A percentile compares a stretch with the other conserved stretches of the same genome.
phyloP scores from a whole-genome alignment of 2,113 vertebrate genomes.

The Psittacula cyanocephala region DNA sequence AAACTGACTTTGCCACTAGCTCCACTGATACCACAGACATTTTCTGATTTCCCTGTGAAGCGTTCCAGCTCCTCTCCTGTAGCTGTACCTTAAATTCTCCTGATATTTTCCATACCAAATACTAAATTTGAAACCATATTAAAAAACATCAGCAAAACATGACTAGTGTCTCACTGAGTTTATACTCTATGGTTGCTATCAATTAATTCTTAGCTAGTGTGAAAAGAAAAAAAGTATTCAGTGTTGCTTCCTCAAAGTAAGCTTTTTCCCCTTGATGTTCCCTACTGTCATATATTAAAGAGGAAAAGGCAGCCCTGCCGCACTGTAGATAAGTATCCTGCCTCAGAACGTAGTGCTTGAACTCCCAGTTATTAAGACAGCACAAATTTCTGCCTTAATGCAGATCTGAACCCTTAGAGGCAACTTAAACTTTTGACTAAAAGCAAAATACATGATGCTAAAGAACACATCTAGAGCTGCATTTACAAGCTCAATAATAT shows the following conservation, averaged over 20 bases:
- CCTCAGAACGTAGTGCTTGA: neutral
- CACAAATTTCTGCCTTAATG: neutral
- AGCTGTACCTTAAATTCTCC: neutral
- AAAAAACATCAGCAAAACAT: neutral
- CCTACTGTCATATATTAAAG: neutral
- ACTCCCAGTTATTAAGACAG: rapidly evolving
- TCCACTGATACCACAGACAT: neutral
- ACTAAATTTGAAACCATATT: neutral
- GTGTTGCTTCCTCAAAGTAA: neutral
- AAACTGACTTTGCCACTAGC: neutral
- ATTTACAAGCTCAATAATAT: neutral
- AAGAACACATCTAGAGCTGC: neutral
- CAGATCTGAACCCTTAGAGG: neutral
- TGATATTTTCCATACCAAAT: neutral
- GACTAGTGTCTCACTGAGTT: neutral
- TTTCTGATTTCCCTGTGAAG: neutral
- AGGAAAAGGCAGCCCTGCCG: neutral
- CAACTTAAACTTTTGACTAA: neutral
- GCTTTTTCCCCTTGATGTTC: neutral
- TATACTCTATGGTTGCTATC: neutral
- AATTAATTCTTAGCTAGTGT: neutral
- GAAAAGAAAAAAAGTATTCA: neutral
- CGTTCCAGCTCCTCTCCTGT: neutral
- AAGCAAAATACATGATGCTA: neutral
- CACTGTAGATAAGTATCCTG: neutral